Base-by-base conservation (phyloP, 1,140 invertebrate species). In the Caenorhabditis briggsae region DNA sequence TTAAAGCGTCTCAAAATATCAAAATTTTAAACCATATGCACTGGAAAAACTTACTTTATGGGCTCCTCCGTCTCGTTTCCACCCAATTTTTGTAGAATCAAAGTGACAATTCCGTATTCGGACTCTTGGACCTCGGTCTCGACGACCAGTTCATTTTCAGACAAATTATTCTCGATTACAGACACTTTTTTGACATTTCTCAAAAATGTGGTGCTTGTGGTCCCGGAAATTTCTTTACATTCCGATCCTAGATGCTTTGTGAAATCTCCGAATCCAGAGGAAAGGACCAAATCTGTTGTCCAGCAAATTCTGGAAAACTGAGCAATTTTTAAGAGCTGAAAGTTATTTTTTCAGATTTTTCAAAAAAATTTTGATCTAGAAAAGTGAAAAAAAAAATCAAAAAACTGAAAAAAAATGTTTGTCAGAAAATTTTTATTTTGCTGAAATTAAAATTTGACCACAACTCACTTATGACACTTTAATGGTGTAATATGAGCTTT, bases 401-500 rank as follows among this genome's bases (percentile, higher is more conserved):
- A 53, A 14, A 14, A 8, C 9, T 9, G 9, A 53, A 11, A 53
- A 53, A 53, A 53, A 5, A 53, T 53, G 5, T n/a, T n/a, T n/a
- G n/a, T 61, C 25, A 12, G 18, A 25, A 0, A 41, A 64, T 50
- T 84, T 84, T 61, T 33, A 48, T 20, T 33, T 64, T 48, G 18
- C n/a, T 25, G 33, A 53, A 18, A 33, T 33, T 74, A n/a, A n/a
- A n/a, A n/a, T n/a, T n/a, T 18, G 5, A 1, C 8, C 3, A 83
- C 65, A 43, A 58, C 64, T 82, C 20, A 87, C 86, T 56, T 78
- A 58, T 87, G 84, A 82, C 86, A 87, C 25, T 84, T 58, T 6
- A 87, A 46, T 18, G 86, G 86, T 2, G 82, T 84, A 9, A 87
- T 87, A 12, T 87, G 33, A 9, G 86, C 86, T 41, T 84, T 84